phyloP scores from a whole-genome alignment of 2,888 invertebrate genomes.

The Drosophila paranaensis region DNA sequence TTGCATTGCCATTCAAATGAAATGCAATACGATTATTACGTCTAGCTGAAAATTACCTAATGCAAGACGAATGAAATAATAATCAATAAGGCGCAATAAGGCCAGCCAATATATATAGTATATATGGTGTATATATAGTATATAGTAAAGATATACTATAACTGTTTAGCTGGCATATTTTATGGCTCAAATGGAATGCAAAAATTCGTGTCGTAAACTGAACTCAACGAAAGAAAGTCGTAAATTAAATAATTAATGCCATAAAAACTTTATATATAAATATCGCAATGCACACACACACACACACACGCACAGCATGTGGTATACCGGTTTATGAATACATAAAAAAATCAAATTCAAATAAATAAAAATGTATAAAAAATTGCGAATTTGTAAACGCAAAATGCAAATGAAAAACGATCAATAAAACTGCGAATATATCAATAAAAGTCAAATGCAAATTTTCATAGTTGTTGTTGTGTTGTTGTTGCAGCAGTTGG shows the following conservation, averaged over 20 bases:
- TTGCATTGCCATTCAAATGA: slow-evolving; percentile 25
- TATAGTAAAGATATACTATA: slow-evolving; percentile 1
- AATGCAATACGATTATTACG: slow-evolving; percentile 11
- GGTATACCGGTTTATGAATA: slow-evolving; percentile 64
- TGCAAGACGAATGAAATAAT: slow-evolving; percentile 40
- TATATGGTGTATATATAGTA: neutral
- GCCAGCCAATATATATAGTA: slow-evolving; percentile 21
- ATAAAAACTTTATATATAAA: slow-evolving; percentile 69
- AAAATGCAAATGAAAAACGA: slow-evolving; percentile 77
- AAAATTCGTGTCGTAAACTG: slow-evolving; percentile 60
- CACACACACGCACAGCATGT: slow-evolving; percentile 49
- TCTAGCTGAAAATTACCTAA: slow-evolving; percentile 36
- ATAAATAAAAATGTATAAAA: slow-evolving; percentile 13
- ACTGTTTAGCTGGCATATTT: slow-evolving; percentile 27
- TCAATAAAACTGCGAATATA: slow-evolving; percentile 78
- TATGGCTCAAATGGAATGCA: slow-evolving; percentile 50
- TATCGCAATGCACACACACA: slow-evolving; percentile 51
- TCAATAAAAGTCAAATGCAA: slow-evolving; percentile 81
- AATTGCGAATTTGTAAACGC: slow-evolving; percentile 26
- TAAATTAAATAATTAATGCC: slow-evolving; percentile 78
- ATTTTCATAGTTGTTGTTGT: slow-evolving; percentile 35
- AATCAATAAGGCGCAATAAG: slow-evolving; percentile 55
- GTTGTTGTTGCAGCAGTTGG: slow-evolving; percentile 1
- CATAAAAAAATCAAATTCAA: slow-evolving; percentile 5
- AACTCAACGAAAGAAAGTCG: slow-evolving; percentile 72